A percentile compares a stretch with the other conserved stretches of the same genome.
These are phyloP conservation scores for Callosobruchus maculatus DNA, from an alignment of 2,888 invertebrate genomes.

Conservation along the genomic window DNA sequence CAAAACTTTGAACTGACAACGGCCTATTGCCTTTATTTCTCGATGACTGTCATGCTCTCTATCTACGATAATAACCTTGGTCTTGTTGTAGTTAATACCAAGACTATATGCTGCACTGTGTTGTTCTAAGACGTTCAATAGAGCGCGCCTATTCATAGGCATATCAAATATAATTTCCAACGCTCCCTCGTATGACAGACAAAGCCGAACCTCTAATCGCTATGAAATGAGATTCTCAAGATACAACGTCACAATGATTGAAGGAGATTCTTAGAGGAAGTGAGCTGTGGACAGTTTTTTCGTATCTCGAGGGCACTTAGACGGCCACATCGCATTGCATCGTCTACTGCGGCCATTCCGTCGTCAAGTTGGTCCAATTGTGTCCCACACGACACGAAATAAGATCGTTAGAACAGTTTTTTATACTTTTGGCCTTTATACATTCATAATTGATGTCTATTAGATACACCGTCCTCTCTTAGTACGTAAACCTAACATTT, in stretches of 20 bases:
- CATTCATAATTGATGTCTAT: neutral
- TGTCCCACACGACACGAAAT: neutral
- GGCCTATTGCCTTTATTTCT: no score
- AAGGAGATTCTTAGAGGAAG: slow-evolving; percentile 28
- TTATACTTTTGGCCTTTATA: neutral
- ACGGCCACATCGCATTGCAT: neutral
- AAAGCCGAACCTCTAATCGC: slow-evolving; percentile 13
- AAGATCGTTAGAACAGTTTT: neutral
- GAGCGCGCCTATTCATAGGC: no score
- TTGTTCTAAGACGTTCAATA: no score
- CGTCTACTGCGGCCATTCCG: neutral
- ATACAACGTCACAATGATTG: slow-evolving; percentile 28
- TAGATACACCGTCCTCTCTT: neutral
- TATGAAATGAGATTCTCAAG: slow-evolving; percentile 25
- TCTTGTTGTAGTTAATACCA: no score
- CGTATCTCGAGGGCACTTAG: slow-evolving; percentile 3
- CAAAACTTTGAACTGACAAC: no score
- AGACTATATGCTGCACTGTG: no score
- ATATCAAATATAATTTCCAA: no score
- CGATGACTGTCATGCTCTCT: no score
- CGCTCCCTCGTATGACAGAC: slow-evolving; percentile 3
- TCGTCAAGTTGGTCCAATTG: neutral
- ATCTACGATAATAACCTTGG: no score
- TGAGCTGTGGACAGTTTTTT: slow-evolving; percentile 24
- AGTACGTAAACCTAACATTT: neutral